Evolutionary conservation across 1,140 invertebrate species (phyloP), one percentile per base, ranked within the genome.

Genomic region (Drosophila teissieri): DNA sequence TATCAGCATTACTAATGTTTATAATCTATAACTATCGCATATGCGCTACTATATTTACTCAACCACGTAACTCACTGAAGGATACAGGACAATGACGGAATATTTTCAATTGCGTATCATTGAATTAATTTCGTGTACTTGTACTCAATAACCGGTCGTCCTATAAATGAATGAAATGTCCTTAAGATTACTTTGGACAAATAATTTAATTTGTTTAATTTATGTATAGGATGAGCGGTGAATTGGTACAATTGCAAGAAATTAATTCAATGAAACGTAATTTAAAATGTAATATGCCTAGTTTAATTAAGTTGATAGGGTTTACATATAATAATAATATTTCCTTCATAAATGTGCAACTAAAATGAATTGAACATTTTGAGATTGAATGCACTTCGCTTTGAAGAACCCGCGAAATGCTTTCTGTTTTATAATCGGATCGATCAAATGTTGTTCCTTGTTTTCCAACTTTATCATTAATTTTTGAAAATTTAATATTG

Each of bases 1-100:
- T 39, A 67, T 74, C 81, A 85, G 78, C 81, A 85, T 86, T 81
- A 85, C 75, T 83, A 80, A 24, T 36, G 34, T 62, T 51, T 75
- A 39, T 24, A 57, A 54, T 70, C 62, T 83, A 78, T 65, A 62
- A 64, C 61, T 81, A 61, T 42, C 60, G 36, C 19, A 61, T 42
- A 61, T 52, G 37, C 31, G 14, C 19, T 27, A 57, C 42, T 70
- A 44, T 44, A 48, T 48, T 42, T 56, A 70, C 34, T 48, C 62
- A 70, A 39, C 11, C 17, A 11, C 19, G 65, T 70, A 36, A 69
- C 36, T 52, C 45, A 45, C 36, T 65, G 7, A 42, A n/a, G 4
- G 12, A 19, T 63, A n/a, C 14, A 48, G 31, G 36, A 48, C 56
- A 49, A 15, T n/a, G 14, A 42, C 17, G 44, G 17, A 62, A 24